Evolutionary conservation across 2,797 vertebrate genomes (phyloP).

Genomic region (Echiichthys vipera): DNA sequence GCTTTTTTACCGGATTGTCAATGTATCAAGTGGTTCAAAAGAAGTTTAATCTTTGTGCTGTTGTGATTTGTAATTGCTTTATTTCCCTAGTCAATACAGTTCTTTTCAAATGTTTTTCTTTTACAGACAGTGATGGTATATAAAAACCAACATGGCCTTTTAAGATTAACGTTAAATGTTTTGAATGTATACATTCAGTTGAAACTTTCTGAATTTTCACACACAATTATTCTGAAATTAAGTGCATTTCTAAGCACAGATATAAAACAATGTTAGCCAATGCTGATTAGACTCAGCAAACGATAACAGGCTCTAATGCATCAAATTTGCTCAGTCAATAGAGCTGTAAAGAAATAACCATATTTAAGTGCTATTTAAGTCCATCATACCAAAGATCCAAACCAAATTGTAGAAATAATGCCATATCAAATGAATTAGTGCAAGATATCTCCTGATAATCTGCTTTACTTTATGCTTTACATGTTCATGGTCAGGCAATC

Average conservation of each 20-base stretch:
- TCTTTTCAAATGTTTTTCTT: conserved; percentile 37
- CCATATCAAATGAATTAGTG: conserved; percentile 27
- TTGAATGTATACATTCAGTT: not conserved
- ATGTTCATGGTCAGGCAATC: conserved; percentile 53
- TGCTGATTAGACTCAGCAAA: not conserved
- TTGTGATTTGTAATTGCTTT: conserved; percentile 69
- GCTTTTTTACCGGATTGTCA: conserved; percentile 53
- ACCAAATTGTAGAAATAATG: conserved; percentile 21
- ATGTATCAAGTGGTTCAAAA: conserved; percentile 68
- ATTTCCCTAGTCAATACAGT: conserved; percentile 53
- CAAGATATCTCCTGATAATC: conserved; percentile 42
- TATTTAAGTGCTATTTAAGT: conserved; percentile 17
- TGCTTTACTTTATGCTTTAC: conserved; percentile 45
- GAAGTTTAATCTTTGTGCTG: conserved; percentile 58
- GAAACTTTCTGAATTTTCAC: conserved; percentile 4
- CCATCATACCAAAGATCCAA: conserved; percentile 28
- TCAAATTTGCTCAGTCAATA: not conserved
- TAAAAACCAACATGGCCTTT: not conserved
- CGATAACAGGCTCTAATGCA: not conserved
- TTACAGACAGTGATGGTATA: not conserved
- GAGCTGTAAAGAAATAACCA: conserved; percentile 3
- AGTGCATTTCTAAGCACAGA: not conserved
- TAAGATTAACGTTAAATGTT: no score
- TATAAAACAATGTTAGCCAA: not conserved
- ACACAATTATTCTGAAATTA: conserved; percentile 12